These are phyloP conservation scores for Mobula birostris DNA, from an alignment of 2,113 vertebrate species.

Conservation along the genomic window DNA sequence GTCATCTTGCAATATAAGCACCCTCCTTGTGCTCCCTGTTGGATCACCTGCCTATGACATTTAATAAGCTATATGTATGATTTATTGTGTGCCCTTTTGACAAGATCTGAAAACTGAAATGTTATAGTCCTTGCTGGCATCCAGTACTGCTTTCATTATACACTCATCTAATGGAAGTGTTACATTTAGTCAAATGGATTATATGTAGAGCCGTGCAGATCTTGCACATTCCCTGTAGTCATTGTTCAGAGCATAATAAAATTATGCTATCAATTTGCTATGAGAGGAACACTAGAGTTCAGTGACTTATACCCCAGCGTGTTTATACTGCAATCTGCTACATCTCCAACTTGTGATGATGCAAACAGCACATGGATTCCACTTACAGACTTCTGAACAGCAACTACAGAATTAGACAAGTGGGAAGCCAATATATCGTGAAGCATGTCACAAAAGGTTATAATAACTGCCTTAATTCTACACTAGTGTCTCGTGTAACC, in stretches of 20 bases:
- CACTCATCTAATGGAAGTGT: slow-evolving; percentile 53
- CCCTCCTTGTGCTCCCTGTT: slow-evolving; percentile 59
- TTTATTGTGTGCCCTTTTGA: slow-evolving; percentile 61
- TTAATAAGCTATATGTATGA: slow-evolving; percentile 59
- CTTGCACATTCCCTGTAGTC: slow-evolving; percentile 58
- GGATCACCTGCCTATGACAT: slow-evolving; percentile 54
- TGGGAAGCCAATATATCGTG: neutral
- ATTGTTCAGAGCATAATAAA: slow-evolving; percentile 64
- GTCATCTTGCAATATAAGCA: slow-evolving; percentile 60
- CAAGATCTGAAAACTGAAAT: slow-evolving; percentile 56
- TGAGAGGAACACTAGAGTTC: slow-evolving; percentile 58
- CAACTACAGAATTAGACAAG: slow-evolving; percentile 45
- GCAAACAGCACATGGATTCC: slow-evolving; percentile 44
- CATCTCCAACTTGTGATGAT: slow-evolving; percentile 36
- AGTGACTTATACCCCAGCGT: slow-evolving; percentile 60
- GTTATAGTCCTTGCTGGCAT: slow-evolving; percentile 49
- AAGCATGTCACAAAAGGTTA: neutral
- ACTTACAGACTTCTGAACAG: slow-evolving; percentile 49
- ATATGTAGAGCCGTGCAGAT: slow-evolving; percentile 54
- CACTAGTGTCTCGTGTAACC: slow-evolving; percentile 53
- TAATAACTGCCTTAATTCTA: slow-evolving; percentile 14
- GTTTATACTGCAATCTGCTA: slow-evolving; percentile 53
- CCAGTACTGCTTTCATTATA: slow-evolving; percentile 59
- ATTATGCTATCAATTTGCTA: slow-evolving; percentile 65
- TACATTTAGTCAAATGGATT: slow-evolving; percentile 65